Evolutionary conservation across 2,888 invertebrate species (phyloP), one percentile per base, ranked within the genome.

Genomic region (Drosophila mimetica): DNA sequence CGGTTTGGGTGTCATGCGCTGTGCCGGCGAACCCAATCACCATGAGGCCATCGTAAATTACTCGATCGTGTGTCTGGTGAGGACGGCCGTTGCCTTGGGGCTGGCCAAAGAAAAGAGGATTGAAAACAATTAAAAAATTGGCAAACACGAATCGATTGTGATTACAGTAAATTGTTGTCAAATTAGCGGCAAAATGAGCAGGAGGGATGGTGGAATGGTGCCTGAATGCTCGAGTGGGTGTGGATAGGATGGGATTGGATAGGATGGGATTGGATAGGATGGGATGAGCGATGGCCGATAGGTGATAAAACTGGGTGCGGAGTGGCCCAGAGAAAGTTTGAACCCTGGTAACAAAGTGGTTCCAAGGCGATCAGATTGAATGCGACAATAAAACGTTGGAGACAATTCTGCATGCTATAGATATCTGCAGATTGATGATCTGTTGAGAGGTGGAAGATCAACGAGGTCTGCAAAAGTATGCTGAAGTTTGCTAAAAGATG

Each of bases 71-170:
- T 85, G 77, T 75, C 78, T 74, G 41, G 47, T 32, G 71, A 44
- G 50, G 61, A 52, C 64, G 47, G 48, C 48, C 59, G 47, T 34
- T 55, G 47, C 11, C 32, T 37, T 28, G 18, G 18, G 39, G 18
- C 63, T 66, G 58, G 54, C 64, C 65, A 39, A 39, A 50, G 59
- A 72, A 82, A 79, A 88, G 83, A 82, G 88, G 86, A 89, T 90
- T 89, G 86, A 78, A 89, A 90, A 90, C 89, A 89, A 89, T 89
- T 89, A 89, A 89, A 90, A 89, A 90, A 89, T 89, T 85, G 88
- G 89, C 90, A 89, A 90, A 90, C 89, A 89, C 89, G 90, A 89
- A 89, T 89, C 89, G 89, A 89, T 85, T 85, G 89, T 88, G 89
- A 86, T 89, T 86, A 86, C 86, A 88, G 74, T 89, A 86, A 85